These are phyloP conservation scores for Atta cephalotes DNA, from an alignment of 1,140 invertebrate genomes.

Conservation along the genomic window DNA sequence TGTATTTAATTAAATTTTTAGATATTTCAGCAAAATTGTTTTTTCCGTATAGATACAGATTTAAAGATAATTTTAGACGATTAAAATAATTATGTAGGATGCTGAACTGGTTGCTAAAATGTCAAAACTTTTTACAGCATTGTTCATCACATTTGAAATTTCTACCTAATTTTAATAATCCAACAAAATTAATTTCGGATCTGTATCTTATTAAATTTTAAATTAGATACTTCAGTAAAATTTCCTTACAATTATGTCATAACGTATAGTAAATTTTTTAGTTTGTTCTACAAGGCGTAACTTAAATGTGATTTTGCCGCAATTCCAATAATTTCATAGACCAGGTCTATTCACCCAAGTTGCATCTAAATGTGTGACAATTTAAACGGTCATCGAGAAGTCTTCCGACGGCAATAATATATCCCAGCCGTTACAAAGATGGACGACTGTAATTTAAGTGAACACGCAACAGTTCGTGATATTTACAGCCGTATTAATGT, in stretches of 20 bases:
- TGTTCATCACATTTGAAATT: too few species aligned
- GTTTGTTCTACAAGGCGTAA: background rate
- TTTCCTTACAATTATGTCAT: background rate
- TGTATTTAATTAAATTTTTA: too few species aligned
- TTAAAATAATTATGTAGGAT: too few species aligned
- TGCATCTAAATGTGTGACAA: slow-evolving; percentile 42
- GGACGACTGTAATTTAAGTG: slow-evolving; percentile 69
- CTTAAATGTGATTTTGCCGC: background rate
- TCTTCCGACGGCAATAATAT: slow-evolving; percentile 54
- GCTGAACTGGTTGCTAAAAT: too few species aligned
- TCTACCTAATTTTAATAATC: too few species aligned
- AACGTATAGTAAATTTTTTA: background rate
- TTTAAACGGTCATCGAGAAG: slow-evolving; percentile 52
- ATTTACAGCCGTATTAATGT: slow-evolving; percentile 56
- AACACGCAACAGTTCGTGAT: slow-evolving; percentile 71
- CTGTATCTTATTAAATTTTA: too few species aligned
- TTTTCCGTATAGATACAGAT: too few species aligned
- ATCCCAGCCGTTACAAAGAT: slow-evolving; percentile 51
- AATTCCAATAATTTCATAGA: slow-evolving; percentile 30
- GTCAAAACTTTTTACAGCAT: too few species aligned
- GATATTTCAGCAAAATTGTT: too few species aligned
- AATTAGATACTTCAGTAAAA: too few species aligned
- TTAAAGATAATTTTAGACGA: too few species aligned
- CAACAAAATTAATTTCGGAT: too few species aligned
- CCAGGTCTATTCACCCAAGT: slow-evolving; percentile 5